These are phyloP conservation scores for Riparia riparia DNA, from an alignment of 2,113 vertebrate genomes.

Conservation along the genomic window DNA sequence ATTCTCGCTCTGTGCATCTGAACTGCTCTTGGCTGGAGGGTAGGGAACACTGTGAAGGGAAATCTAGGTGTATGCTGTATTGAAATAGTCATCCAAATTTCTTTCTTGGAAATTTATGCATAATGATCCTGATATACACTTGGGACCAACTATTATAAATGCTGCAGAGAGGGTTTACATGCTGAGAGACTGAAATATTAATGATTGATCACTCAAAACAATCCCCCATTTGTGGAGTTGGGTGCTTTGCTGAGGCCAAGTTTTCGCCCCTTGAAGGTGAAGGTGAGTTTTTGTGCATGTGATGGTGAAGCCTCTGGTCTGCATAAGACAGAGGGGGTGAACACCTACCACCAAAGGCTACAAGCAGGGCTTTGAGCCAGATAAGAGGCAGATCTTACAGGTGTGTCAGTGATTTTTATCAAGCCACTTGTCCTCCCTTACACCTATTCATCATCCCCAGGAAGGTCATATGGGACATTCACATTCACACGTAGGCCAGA, in stretches of 20 bases:
- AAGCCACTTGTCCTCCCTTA: not conserved
- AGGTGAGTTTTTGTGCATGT: not conserved
- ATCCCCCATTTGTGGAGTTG: not conserved
- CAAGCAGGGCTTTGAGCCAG: not conserved
- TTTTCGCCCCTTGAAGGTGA: not conserved
- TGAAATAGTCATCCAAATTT: not conserved
- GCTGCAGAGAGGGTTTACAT: not conserved
- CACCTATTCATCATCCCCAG: not conserved
- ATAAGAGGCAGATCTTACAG: not conserved
- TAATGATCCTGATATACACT: not conserved
- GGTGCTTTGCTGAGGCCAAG: not conserved
- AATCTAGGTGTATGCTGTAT: fast-evolving
- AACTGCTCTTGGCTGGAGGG: not conserved
- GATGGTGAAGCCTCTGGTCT: not conserved
- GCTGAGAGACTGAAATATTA: not conserved
- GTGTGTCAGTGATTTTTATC: not conserved
- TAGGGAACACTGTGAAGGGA: not conserved
- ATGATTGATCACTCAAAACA: not conserved
- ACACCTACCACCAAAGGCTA: not conserved
- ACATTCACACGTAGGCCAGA: not conserved
- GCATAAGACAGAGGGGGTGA: not conserved
- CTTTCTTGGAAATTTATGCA: not conserved
- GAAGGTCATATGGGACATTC: not conserved
- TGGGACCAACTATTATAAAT: not conserved
- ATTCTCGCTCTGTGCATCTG: not conserved